These are phyloP conservation scores for Oxyura jamaicensis DNA, from an alignment of 2,113 vertebrate species.

Conservation along the genomic window DNA sequence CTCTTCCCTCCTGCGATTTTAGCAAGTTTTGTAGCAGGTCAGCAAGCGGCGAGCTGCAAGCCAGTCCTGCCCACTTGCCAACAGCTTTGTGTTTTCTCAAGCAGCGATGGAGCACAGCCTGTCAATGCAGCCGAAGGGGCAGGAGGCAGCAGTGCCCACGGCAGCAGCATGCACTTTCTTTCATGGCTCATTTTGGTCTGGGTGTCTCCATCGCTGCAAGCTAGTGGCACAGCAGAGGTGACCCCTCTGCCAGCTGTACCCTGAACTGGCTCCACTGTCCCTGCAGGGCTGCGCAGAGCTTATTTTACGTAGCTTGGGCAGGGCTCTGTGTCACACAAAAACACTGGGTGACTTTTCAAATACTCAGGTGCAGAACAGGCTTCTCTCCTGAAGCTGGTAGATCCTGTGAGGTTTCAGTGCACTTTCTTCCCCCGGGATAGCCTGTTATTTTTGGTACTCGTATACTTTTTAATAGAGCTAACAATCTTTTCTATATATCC, in stretches of 20 bases:
- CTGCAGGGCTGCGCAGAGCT: fast-evolving
- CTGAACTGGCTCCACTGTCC: fast-evolving
- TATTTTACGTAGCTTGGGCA: not conserved
- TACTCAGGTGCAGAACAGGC: not conserved
- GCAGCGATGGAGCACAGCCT: not conserved
- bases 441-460: not conserved
- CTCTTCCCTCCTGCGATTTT: not conserved
- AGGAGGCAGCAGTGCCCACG: fast-evolving
- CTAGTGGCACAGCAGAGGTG: not conserved
- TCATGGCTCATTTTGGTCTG: not conserved
- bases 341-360: not conserved
- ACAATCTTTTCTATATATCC: not conserved
- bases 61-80: not conserved
- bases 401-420: not conserved
- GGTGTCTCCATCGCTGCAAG: not conserved
- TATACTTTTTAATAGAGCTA: not conserved
- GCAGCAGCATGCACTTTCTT: not conserved
- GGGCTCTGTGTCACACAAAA: not conserved
- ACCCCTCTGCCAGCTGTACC: not conserved
- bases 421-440: not conserved
- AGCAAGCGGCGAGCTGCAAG: fast-evolving
- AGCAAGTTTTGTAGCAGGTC: not conserved
- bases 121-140: not conserved
- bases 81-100: fast-evolving
- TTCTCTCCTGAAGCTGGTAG: constrained; percentile 24